These are phyloP conservation scores for Trachelus stipa DNA, from an alignment of 2,888 invertebrate genomes.

Conservation along the genomic window DNA sequence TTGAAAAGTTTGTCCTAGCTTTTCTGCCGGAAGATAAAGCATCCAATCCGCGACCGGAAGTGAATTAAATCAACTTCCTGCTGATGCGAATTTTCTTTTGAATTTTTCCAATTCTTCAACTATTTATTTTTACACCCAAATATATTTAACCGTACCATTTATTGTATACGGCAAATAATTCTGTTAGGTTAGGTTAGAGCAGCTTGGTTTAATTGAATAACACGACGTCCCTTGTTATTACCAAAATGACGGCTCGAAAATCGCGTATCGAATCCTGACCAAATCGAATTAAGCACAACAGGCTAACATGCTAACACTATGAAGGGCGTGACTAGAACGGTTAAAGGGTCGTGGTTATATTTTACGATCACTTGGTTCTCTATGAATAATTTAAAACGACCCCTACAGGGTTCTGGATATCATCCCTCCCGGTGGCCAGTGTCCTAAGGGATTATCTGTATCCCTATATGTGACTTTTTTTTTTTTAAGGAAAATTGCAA, in stretches of 20 bases:
- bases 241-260: slow-evolving; percentile 32
- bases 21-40: background rate
- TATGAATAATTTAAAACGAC: slow-evolving; percentile 53
- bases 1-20: slow-evolving; percentile 2
- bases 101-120: slow-evolving; percentile 23
- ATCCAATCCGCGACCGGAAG: slow-evolving; percentile 10
- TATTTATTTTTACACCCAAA: background rate
- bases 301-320: background rate
- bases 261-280: slow-evolving; percentile 33
- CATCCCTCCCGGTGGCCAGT: background rate
- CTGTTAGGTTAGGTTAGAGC: background rate
- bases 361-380: slow-evolving; percentile 53
- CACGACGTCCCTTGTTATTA: background rate
- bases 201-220: background rate
- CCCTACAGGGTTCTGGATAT: slow-evolving; percentile 14
- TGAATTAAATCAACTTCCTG: slow-evolving; percentile 34
- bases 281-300: slow-evolving; percentile 24
- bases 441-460: background rate
- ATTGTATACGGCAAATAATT: background rate
- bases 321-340: background rate
- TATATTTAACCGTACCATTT: background rate
- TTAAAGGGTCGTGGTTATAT: slow-evolving; percentile 33
- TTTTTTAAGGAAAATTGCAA: background rate
- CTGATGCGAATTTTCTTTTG: slow-evolving; percentile 15
- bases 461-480: background rate